Evolutionary conservation across 2,888 invertebrate species (phyloP), one percentile per base, ranked within the genome.

Genomic region (Andrena flavipes): DNA sequence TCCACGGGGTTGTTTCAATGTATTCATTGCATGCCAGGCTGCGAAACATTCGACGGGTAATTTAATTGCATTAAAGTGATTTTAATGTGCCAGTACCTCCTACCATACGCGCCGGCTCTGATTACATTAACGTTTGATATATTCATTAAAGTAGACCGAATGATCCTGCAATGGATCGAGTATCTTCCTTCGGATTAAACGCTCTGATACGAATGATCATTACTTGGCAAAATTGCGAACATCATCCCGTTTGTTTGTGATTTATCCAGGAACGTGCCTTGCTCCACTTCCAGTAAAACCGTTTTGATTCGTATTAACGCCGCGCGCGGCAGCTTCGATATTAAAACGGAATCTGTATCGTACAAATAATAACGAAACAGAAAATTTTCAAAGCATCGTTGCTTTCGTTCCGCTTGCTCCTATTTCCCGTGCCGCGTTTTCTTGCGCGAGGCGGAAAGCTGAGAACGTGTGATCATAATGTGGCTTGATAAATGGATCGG

Each of bases 51-150:
- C 20, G 20, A 13, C 16, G 23, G 23, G 29, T 13, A 54, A 51
- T 30, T 8, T 10, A 26, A 69, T 54, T 13, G 1, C 10, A 69
- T 69, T 69, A 23, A 42, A 33, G 4, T 35, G 10, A 35, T 23
- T n/a, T 35, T 54, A 33, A 42, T 16, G 56, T 2, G 16, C 33
- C 2, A 26, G 23, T 2, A 23, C n/a, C 56, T 35, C 23, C 10
- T 16, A 23, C 16, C 16, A 16, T 23, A 4, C 23, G 10, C 35
- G n/a, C 3, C 23, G 4, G 20, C n/a, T 10, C 35, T 59, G 16
- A 29, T 68, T 68, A 42, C 26, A 42, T 59, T 69, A 69, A 56
- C 56, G n/a, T 69, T 26, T 26, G 56, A 42, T 42, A 26, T 56
- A 35, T 10, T 26, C 69, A 69, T 69, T 69, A 69, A 42, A 35